A percentile compares a stretch with the other conserved stretches of the same genome.
These are phyloP conservation scores for Cloeon dipterum DNA, from an alignment of 2,888 invertebrate genomes.

Conservation along the genomic window DNA sequence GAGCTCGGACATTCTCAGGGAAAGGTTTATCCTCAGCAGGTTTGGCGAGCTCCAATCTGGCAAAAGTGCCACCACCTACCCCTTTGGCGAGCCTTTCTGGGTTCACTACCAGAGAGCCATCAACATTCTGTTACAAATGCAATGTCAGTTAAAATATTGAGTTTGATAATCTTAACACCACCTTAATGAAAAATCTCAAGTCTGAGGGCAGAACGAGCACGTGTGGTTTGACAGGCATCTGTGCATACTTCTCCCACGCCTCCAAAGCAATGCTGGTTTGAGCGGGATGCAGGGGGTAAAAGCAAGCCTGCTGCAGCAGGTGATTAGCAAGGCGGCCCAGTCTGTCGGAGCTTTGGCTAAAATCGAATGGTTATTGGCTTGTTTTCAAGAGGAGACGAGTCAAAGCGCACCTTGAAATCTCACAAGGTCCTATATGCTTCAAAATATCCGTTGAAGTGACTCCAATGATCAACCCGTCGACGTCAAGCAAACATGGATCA, in stretches of 20 bases:
- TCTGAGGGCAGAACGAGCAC: slow-evolving; percentile 65
- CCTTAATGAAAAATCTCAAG: slow-evolving; percentile 60
- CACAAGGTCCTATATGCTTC: slow-evolving; percentile 41
- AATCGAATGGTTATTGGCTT: slow-evolving; percentile 13
- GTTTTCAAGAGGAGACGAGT: not conserved
- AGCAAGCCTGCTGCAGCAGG: slow-evolving; percentile 50
- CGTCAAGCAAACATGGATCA: slow-evolving; percentile 57
- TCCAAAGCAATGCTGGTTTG: slow-evolving; percentile 44
- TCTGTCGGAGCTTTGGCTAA: slow-evolving; percentile 31
- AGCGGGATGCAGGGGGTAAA: slow-evolving; percentile 63
- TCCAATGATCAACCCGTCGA: slow-evolving; percentile 55
- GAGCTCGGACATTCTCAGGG: slow-evolving; percentile 21
- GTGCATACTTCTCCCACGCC: slow-evolving; percentile 45
- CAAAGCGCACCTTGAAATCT: slow-evolving; percentile 19
- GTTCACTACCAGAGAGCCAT: slow-evolving; percentile 61
- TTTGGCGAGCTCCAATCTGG: slow-evolving; percentile 33
- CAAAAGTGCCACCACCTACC: slow-evolving; percentile 50
- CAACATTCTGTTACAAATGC: slow-evolving; percentile 35
- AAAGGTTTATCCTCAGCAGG: slow-evolving; percentile 15
- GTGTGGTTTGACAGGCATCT: slow-evolving; percentile 52
- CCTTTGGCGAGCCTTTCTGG: slow-evolving; percentile 64
- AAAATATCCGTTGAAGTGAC: slow-evolving; percentile 63
- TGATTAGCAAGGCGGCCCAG: slow-evolving; percentile 51
- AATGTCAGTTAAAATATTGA: not conserved
- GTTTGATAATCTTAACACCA: slow-evolving; percentile 17